Percentiles rank a stretch among this genome's conserved stretches.
Evolutionary conservation across 2,888 invertebrate species (phyloP).

Genomic region (Emmelina monodactyla): DNA sequence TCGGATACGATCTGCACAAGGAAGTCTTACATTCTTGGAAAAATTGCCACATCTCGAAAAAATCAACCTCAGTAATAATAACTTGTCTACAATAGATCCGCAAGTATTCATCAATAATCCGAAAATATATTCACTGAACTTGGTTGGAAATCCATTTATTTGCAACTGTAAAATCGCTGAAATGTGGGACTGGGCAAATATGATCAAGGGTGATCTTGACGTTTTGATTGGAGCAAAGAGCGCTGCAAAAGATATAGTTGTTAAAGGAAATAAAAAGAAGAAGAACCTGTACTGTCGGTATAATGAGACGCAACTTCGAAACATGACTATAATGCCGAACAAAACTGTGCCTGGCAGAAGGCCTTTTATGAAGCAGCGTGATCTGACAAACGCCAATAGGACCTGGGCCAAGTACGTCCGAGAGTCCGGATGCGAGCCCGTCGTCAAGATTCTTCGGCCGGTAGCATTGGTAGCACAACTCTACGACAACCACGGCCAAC

Average conservation of each 20-base stretch:
- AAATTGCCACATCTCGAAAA: conserved; percentile 64
- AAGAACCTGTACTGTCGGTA: conserved; percentile 71
- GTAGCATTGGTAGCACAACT: conserved; percentile 38
- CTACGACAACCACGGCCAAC: conserved; percentile 20
- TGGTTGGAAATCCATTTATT: conserved; percentile 73
- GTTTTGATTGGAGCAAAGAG: conserved; percentile 72
- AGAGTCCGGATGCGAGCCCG: conserved; percentile 69
- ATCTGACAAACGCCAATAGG: conserved; percentile 65
- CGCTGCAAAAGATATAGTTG: conserved; percentile 68
- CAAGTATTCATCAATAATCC: conserved; percentile 64
- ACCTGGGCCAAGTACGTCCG: conserved; percentile 78
- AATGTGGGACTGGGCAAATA: conserved; percentile 77
- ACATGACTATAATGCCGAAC: conserved; percentile 50
- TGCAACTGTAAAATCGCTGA: conserved; percentile 75
- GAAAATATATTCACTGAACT: conserved; percentile 66
- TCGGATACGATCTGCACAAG: conserved; percentile 49
- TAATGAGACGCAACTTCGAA: conserved; percentile 63
- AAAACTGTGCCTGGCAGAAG: conserved; percentile 63
- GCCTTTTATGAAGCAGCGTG: conserved; percentile 66
- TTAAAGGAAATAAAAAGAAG: conserved; percentile 71
- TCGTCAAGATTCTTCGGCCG: conserved; percentile 54
- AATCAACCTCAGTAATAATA: conserved; percentile 71
- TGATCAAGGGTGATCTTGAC: conserved; percentile 69
- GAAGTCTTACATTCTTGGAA: conserved; percentile 64
- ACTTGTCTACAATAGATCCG: conserved; percentile 66